Evolutionary conservation across 1,140 invertebrate genomes (phyloP).

Genomic region (Pseudomyrmex concolor): DNA sequence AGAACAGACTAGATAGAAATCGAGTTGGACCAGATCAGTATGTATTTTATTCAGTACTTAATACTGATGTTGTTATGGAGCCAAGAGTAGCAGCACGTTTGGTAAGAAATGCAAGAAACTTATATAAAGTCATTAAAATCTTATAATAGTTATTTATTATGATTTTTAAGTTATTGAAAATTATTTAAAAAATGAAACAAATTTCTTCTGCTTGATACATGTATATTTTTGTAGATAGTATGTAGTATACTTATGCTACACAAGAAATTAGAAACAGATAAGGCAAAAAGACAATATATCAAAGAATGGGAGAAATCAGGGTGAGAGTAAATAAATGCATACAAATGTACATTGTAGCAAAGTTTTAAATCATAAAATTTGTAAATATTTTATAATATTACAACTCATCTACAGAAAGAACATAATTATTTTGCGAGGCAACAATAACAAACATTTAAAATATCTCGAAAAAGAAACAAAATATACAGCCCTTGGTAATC

Average conservation of each 20-base stretch:
- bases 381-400: constrained; percentile 1
- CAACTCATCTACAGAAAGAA: constrained; percentile 62
- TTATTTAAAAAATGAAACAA: background rate
- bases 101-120: constrained; percentile 27
- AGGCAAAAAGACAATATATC: constrained; percentile 55
- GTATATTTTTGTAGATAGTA: constrained; percentile 66
- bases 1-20: background rate
- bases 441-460: constrained; percentile 74
- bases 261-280: constrained; percentile 58
- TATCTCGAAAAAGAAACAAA: constrained; percentile 69
- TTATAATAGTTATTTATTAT: background rate
- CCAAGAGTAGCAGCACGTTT: constrained; percentile 58
- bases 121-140: background rate
- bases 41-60: constrained; percentile 76
- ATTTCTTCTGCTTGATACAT: background rate
- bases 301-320: constrained; percentile 68
- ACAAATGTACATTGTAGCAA: background rate
- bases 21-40: constrained; percentile 44
- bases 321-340: constrained; percentile 57
- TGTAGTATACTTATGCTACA: constrained; percentile 64
- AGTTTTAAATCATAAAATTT: background rate
- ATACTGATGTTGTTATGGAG: constrained; percentile 66
- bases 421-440: constrained; percentile 73
- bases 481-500: constrained; percentile 52
- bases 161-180: background rate